Base-by-base conservation (phyloP, 2,797 vertebrate species). In the Tachyglossus aculeatus region DNA sequence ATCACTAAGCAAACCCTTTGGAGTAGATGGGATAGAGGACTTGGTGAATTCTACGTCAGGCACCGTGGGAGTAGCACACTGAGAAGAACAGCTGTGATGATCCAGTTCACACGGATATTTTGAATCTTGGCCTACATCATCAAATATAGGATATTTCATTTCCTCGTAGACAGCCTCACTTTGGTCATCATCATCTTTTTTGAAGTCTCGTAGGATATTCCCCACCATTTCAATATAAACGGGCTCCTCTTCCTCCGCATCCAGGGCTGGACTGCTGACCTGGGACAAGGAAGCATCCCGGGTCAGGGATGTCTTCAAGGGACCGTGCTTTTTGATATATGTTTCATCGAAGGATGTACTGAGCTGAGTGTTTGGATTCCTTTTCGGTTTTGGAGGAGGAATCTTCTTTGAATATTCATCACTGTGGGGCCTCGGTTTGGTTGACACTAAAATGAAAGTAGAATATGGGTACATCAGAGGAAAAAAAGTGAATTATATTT, bases 141-240 rank as follows among this genome's bases (percentile, higher is more conserved):
- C 98, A 74, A 98, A 93, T 53, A 93, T 92, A 14, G 98, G 97
- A 81, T 98, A 99, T 78, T 99, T 99, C 98, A 99, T 99, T 85
- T 99, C 98, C 87, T 99, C 98, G 1, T 99, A 99, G 73, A 99
- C 98, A 0, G 97, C 95, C 90, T 99, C 98, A 0, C 95, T 95
- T 50, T 95, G 96, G 85, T 99, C 96, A 8, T 98, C 96, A 1
- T 93, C 93, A 1, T 94, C 94, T 68, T 88, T 95, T 82, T 92
- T 84, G 27, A 94, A 92, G 83, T 99, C 96, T 75, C 94, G 88
- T 37, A 92, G 92, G 9, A 95, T 94, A 59, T 96, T 97, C 44
- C 97, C 97, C 45, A 98, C 96, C 98, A 99, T 99, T 93, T 99
- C 98, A 50, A 99, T 99, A 89, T 99, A 99, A 87, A 99, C 96